A percentile compares a stretch with the other conserved stretches of the same genome.
phyloP scores from a whole-genome alignment of 2,888 invertebrate genomes.

The Villa cingulata region DNA sequence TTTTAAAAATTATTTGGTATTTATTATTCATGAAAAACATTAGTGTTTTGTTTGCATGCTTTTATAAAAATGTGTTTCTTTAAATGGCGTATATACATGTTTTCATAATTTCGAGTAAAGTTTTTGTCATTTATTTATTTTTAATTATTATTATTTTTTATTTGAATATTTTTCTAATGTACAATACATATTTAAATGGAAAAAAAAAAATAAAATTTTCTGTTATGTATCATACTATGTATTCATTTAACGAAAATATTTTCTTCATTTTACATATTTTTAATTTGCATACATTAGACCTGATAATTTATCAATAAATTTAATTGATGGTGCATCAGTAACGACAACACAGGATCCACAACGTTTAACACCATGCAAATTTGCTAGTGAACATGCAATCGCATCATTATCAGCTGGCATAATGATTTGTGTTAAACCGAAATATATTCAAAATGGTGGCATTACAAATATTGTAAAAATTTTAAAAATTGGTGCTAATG shows the following conservation, averaged over 20 bases:
- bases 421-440: conserved; percentile 61
- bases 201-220: neutral
- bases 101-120: too few relatives aligned
- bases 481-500: conserved; percentile 47
- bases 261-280: neutral
- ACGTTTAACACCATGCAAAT: conserved; percentile 71
- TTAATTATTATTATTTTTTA: too few relatives aligned
- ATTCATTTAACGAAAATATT: neutral
- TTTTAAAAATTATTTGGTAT: too few relatives aligned
- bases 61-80: too few relatives aligned
- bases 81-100: too few relatives aligned
- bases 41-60: too few relatives aligned
- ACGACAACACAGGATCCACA: conserved; percentile 40
- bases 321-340: conserved; percentile 44
- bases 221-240: neutral
- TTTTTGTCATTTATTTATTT: too few relatives aligned
- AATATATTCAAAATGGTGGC: conserved; percentile 68
- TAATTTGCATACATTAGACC: conserved; percentile 15
- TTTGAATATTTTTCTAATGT: too few relatives aligned
- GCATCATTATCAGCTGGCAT: conserved; percentile 48
- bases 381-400: conserved; percentile 65
- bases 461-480: conserved; percentile 65
- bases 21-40: too few relatives aligned
- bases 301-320: conserved; percentile 35
- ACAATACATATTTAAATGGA: neutral